A percentile compares a stretch with the other conserved stretches of the same genome.
These are phyloP conservation scores for Balaeniceps rex DNA, from an alignment of 2,113 vertebrate genomes.

Conservation along the genomic window DNA sequence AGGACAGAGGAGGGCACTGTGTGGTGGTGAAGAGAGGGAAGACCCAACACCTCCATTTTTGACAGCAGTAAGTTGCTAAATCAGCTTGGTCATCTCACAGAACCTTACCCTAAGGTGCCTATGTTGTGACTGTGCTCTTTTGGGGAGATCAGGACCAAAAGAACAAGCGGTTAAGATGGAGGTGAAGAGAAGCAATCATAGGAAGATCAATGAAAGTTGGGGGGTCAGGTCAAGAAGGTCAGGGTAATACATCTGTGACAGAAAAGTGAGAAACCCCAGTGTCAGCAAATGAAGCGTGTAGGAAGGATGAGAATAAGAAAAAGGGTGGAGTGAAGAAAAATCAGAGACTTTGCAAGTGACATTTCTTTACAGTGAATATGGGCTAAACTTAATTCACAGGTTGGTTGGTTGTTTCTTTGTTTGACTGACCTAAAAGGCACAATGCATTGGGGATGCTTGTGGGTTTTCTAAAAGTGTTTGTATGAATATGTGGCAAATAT, in stretches of 20 bases:
- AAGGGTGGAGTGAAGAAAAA: neutral
- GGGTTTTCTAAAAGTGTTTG: neutral
- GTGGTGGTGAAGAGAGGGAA: neutral
- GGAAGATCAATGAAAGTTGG: neutral
- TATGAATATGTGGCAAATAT: neutral
- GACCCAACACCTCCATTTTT: neutral
- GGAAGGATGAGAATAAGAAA: neutral
- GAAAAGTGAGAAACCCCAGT: neutral
- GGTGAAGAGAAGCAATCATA: neutral
- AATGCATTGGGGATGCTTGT: neutral
- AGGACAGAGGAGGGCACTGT: neutral
- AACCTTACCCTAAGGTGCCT: neutral
- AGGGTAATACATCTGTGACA: neutral
- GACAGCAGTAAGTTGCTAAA: neutral
- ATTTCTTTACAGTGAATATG: neutral
- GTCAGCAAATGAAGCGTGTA: neutral
- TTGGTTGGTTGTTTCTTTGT: neutral
- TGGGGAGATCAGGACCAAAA: neutral
- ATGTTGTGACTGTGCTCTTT: neutral
- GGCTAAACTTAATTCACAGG: neutral
- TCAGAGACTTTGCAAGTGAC: neutral
- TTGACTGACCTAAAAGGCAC: neutral
- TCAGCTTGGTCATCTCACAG: neutral
- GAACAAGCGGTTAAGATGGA: neutral
- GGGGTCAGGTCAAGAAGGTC: neutral